These are phyloP conservation scores for Bolinopsis microptera DNA, from an alignment of 37 sponge, comb jelly and placozoan species.

Conservation along the genomic window DNA sequence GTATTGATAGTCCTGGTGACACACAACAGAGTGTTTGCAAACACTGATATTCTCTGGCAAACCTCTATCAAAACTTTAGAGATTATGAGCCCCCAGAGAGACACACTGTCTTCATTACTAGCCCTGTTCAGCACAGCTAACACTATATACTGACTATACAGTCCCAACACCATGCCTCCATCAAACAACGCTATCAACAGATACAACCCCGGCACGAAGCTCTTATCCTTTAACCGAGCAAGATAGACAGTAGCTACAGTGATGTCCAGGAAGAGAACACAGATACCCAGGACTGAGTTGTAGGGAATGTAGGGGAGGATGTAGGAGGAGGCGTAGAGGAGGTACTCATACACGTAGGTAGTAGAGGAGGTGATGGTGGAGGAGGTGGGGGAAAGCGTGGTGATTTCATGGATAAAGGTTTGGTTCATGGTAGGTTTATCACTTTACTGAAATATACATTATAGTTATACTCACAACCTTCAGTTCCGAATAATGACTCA, in stretches of 20 bases:
- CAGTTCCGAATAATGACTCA: too few relatives aligned
- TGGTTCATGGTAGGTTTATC: background rate
- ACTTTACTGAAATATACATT: too few relatives aligned
- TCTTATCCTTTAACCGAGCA: background rate
- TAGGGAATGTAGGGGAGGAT: background rate
- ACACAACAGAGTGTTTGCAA: background rate
- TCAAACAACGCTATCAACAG: background rate
- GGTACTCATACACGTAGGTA: background rate
- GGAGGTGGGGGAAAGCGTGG: too few relatives aligned
- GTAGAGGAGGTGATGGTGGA: background rate
- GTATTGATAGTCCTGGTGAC: background rate
- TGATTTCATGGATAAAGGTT: background rate
- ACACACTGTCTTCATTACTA: background rate
- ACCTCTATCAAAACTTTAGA: background rate
- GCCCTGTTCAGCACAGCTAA: background rate
- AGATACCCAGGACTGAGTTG: background rate
- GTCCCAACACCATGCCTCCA: background rate
- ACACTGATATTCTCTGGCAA: background rate
- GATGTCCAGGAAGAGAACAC: background rate
- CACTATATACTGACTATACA: background rate
- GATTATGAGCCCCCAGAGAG: background rate
- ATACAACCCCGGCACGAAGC: background rate
- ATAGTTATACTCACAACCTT: too few relatives aligned
- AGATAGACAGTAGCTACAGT: background rate
- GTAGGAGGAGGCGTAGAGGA: background rate